A percentile compares a stretch with the other conserved stretches of the same genome.
These are phyloP conservation scores for Melanchra persicariae DNA, from an alignment of 2,888 invertebrate species.

Conservation along the genomic window DNA sequence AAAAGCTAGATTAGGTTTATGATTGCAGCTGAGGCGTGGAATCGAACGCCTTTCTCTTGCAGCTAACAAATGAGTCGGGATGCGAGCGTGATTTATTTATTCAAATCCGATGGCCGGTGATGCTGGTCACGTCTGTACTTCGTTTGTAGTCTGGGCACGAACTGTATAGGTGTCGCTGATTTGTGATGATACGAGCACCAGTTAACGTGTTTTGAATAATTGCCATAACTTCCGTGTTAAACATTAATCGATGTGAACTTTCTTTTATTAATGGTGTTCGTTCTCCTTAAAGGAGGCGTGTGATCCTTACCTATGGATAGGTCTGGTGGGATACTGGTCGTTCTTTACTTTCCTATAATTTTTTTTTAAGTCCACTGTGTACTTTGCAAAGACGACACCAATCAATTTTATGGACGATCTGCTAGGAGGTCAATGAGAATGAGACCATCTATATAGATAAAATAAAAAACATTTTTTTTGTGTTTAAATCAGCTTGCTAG, in stretches of 20 bases:
- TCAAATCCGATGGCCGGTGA: conserved; percentile 83
- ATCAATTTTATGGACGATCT: too few relatives aligned
- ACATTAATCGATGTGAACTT: conserved; percentile 43
- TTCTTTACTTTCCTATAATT: not conserved
- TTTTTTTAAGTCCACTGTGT: too few relatives aligned
- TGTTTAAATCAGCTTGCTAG: not conserved
- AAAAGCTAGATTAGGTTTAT: conserved; percentile 81
- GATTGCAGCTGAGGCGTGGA: conserved; percentile 82
- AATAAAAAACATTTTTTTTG: too few relatives aligned
- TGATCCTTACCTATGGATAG: not conserved
- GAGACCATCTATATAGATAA: too few relatives aligned
- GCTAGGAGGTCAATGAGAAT: not conserved
- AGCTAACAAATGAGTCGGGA: conserved; percentile 85
- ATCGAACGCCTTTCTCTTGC: conserved; percentile 86
- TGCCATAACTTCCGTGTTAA: conserved; percentile 54
- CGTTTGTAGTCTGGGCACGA: conserved; percentile 80
- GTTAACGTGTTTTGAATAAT: conserved; percentile 68
- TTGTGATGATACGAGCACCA: conserved; percentile 75
- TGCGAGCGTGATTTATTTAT: conserved; percentile 85
- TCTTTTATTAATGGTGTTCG: conserved; percentile 30
- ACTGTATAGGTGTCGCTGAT: conserved; percentile 77
- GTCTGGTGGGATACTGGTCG: too few relatives aligned
- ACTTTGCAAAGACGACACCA: too few relatives aligned
- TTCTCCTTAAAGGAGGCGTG: not conserved
- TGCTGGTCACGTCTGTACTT: conserved; percentile 82